These are phyloP conservation scores for Eristalinus sepulchralis DNA, from an alignment of 2,888 invertebrate species.

Conservation along the genomic window DNA sequence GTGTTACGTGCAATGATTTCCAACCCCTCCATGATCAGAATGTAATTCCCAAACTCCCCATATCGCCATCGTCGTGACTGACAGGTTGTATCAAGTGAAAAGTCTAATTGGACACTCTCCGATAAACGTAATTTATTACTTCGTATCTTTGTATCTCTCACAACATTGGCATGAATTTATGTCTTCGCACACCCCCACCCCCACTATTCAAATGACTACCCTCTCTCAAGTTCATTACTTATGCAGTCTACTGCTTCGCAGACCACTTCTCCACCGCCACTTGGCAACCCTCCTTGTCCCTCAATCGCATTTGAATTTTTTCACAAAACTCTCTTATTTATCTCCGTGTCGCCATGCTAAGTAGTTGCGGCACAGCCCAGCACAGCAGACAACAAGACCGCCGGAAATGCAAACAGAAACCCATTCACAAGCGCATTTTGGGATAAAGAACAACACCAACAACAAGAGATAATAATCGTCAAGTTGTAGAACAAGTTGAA, in stretches of 20 bases:
- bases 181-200: background rate
- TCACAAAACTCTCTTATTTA: background rate
- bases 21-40: too few species aligned
- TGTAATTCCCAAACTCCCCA: too few species aligned
- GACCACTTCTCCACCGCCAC: background rate
- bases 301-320: background rate
- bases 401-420: slow-evolving; percentile 46
- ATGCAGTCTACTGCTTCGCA: background rate
- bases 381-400: slow-evolving; percentile 1
- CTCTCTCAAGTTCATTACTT: background rate
- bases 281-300: background rate
- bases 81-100: too few species aligned
- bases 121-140: too few species aligned
- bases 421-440: slow-evolving; percentile 28
- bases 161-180: background rate
- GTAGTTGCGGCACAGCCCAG: background rate
- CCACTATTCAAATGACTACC: background rate
- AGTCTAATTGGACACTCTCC: too few species aligned
- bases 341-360: background rate
- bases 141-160: background rate
- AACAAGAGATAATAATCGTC: slow-evolving; percentile 46
- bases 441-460: slow-evolving; percentile 42
- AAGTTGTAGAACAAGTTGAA: slow-evolving; percentile 57
- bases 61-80: too few species aligned
- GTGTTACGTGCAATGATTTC: too few species aligned